Evolutionary conservation across 2,888 invertebrate genomes (phyloP).

Genomic region (Emesis furor): DNA sequence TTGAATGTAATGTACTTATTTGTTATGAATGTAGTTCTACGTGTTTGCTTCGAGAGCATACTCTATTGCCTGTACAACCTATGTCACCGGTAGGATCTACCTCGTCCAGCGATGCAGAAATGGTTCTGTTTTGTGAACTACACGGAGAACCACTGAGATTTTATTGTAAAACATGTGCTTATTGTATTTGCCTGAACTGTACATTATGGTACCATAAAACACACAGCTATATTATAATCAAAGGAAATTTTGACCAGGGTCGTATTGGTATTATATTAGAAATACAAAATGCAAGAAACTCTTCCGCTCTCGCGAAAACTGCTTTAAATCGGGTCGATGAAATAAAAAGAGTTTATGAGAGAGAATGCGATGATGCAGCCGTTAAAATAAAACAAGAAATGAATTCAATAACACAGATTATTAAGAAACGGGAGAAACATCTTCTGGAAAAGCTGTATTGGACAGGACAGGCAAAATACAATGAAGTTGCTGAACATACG

Average conservation of each 20-base stretch:
- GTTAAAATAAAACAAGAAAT: constrained; percentile 9
- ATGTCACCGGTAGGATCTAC: constrained; percentile 7
- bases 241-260: neutral
- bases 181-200: constrained; percentile 11
- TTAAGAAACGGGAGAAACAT: constrained; percentile 5
- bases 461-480: constrained; percentile 14
- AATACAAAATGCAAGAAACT: constrained; percentile 12
- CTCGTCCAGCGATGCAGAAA: constrained; percentile 53
- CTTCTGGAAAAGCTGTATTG: neutral
- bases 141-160: constrained; percentile 10
- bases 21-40: neutral
- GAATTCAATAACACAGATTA: neutral
- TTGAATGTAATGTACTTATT: constrained; percentile 2
- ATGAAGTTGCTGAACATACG: neutral
- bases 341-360: neutral
- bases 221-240: neutral
- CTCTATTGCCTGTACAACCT: neutral
- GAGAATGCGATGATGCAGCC: neutral
- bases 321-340: neutral
- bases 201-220: constrained; percentile 3
- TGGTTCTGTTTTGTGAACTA: constrained; percentile 33
- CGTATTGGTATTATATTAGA: constrained; percentile 8
- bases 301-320: neutral
- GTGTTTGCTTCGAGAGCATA: neutral
- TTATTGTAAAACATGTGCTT: constrained; percentile 11